phyloP scores from a whole-genome alignment of 2,888 invertebrate species.

The Mesorhabditis spiculigera region DNA sequence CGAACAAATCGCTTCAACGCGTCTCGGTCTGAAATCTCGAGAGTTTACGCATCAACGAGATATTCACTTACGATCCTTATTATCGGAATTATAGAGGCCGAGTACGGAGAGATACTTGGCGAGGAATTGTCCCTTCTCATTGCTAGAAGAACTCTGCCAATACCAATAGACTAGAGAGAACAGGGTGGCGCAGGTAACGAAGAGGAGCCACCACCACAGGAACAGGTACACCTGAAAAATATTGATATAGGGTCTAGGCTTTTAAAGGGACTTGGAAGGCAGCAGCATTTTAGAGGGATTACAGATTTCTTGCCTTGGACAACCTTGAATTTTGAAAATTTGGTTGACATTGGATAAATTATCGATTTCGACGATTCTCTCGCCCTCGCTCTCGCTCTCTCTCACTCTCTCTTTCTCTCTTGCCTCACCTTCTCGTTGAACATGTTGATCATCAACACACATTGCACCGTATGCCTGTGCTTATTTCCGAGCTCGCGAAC shows the following conservation, averaged over 20 bases:
- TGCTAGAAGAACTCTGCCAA: slow-evolving; percentile 5
- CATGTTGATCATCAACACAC: slow-evolving; percentile 57
- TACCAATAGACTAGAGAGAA: slow-evolving; percentile 61
- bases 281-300: no score
- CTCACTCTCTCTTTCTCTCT: not conserved
- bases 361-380: slow-evolving; percentile 8
- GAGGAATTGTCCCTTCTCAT: slow-evolving; percentile 33
- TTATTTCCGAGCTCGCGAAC: slow-evolving; percentile 62
- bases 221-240: slow-evolving; percentile 57
- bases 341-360: not conserved
- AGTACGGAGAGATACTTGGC: slow-evolving; percentile 49
- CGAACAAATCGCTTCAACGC: slow-evolving; percentile 45
- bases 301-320: no score
- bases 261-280: no score
- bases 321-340: no score
- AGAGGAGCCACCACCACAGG: slow-evolving; percentile 64
- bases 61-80: slow-evolving; percentile 29
- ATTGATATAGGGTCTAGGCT: not conserved
- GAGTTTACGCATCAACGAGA: not conserved
- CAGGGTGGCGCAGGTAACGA: slow-evolving; percentile 61
- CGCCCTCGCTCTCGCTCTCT: not conserved
- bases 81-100: slow-evolving; percentile 35
- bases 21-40: slow-evolving; percentile 24
- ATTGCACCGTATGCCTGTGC: slow-evolving; percentile 60
- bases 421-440: slow-evolving; percentile 55